Evolutionary conservation across 2,888 invertebrate species (phyloP).

Genomic region (Drosophila greeni): DNA sequence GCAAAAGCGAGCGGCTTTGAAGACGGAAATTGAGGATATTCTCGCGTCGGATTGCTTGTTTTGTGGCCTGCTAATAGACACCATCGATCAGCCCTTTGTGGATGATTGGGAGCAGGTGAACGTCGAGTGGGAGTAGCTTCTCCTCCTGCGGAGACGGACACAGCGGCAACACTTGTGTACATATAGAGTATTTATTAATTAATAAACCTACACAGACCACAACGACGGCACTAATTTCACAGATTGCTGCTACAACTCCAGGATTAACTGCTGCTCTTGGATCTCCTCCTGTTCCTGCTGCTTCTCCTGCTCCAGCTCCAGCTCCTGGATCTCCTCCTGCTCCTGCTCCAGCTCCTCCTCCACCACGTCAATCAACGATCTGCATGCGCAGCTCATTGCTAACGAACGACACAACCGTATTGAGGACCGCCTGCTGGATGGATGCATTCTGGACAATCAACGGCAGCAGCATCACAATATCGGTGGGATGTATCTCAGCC

Average conservation of each 20-base stretch:
- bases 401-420: constrained; percentile 71
- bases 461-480: constrained; percentile 73
- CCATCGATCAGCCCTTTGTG: constrained; percentile 93
- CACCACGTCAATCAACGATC: constrained; percentile 70
- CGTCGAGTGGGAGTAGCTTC: constrained; percentile 89
- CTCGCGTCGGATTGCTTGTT: constrained; percentile 94
- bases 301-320: not conserved
- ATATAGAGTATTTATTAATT: constrained; percentile 42
- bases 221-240: constrained; percentile 9
- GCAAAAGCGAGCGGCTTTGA: constrained; percentile 82
- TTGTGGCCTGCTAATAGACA: constrained; percentile 96
- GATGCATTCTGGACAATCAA: constrained; percentile 70
- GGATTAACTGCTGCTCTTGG: too few species aligned
- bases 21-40: constrained; percentile 91
- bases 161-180: constrained; percentile 17
- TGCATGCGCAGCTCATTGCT: constrained; percentile 76
- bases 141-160: not conserved
- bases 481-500: constrained; percentile 70
- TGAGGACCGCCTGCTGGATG: constrained; percentile 73
- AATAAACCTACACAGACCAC: constrained; percentile 40
- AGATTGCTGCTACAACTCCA: not conserved
- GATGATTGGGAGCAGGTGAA: constrained; percentile 87
- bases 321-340: too few species aligned
- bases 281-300: too few species aligned
- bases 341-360: not conserved